Base-by-base conservation (phyloP, 1,140 invertebrate species). In the Anastrepha ludens region DNA sequence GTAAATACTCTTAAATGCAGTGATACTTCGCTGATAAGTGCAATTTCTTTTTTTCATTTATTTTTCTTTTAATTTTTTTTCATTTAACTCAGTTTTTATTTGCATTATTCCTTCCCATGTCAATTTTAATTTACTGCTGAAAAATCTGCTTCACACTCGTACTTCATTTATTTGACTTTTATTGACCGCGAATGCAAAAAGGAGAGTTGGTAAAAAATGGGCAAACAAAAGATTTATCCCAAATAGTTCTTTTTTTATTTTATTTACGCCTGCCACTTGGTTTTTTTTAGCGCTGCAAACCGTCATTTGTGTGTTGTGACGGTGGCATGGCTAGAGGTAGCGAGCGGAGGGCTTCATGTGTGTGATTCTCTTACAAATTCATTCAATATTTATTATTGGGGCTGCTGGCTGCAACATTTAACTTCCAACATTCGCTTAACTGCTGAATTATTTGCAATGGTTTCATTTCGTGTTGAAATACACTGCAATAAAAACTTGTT, bases 81-180 rank as follows among this genome's bases (percentile, higher is more conserved):
- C 13, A 47, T 74, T 47, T 44, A n/a, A n/a, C 39, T 74, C 17
- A 9, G 29, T 29, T 7, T 9, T 70, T 7, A 11, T 70, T 70
- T 29, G 20, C 11, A 11, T 11, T 70, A 29, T 11, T 20, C 3
- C 47, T 50, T 74, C 13, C 44, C 44, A 47, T 41, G 70, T 74
- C 70, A 74, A 74, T 74, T 74, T 74, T 74, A 74, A 74, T 74
- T 74, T 74, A 74, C 44, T 50, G n/a, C 15, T 11, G 70, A 74
- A 74, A 74, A n/a, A 74, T 74, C 41, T 50, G 70, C 70, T 74
- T 29, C 29, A 29, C 29, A 29, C 29, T 29, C 41, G 47, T 74
- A 74, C 70, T 74, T 44, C 44, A 74, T 74, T 74, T 74, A 15
- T 74, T 74, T 74, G 70, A 74, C 70, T 74, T 74, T 6, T 41